Evolutionary conservation across 2,888 invertebrate genomes (phyloP), one percentile per base, ranked within the genome.

Genomic region (Cantharis rustica): DNA sequence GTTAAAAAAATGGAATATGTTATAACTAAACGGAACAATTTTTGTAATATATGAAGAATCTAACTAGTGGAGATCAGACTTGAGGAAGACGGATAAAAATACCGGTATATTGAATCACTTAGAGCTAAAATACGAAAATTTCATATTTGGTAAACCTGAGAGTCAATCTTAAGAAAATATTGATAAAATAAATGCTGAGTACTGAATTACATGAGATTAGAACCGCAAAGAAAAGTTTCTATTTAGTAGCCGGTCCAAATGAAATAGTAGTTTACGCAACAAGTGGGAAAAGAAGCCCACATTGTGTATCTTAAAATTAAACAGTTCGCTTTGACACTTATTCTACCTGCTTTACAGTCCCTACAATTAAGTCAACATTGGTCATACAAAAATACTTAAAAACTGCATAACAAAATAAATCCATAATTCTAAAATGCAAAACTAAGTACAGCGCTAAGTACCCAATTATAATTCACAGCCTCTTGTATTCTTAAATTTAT

Each of bases 381-480:
- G 47, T 47, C 47, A n/a, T 47, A 47, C 7, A 31, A 47, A 47
- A 47, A 47, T 47, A 47, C 47, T 47, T 47, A 47, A 47, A 47
- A n/a, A 47, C 47, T 47, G 47, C 47, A 47, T 47, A 47, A 47
- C 47, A n/a, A 47, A 47, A 47, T 0, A 47, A 47, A n/a, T n/a
- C 7, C 47, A n/a, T 47, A n/a, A 47, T 7, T 5, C n/a, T 47
- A 47, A 47, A 13, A 31, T 31, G 31, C 31, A 13, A 31, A 31
- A 31, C 13, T 13, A 47, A 47, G 47, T 47, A n/a, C 47, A 47
- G 7, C n/a, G 13, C n/a, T n/a, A 47, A 47, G n/a, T 47, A 47
- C 47, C 47, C 16, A 16, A 13, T 72, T 72, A 72, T 31, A 66
- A 66, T 72, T 66, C 47, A 16, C 72, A 72, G 17, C 27, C 31